Evolutionary conservation across 1,140 invertebrate species (phyloP), one percentile per base, ranked within the genome.

Genomic region (Pogonomyrmex californicus): DNA sequence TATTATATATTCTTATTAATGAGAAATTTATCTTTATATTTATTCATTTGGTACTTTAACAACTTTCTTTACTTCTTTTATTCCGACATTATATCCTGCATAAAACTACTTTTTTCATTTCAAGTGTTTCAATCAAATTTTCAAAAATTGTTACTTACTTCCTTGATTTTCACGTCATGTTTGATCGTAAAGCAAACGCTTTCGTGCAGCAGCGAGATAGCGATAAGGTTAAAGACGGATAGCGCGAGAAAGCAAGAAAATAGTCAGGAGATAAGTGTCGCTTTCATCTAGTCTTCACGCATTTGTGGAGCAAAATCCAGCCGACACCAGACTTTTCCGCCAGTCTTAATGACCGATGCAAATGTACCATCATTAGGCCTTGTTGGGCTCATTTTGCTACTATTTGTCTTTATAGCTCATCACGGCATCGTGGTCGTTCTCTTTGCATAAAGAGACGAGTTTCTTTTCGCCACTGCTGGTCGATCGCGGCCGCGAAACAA

Each of bases 381-480:
- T 77, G 88, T 93, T 93, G 93, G 88, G 90, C 91, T 92, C 91
- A 87, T 93, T 92, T 90, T 60, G 70, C 78, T 65, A 91, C 86
- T 90, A 91, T 93, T 93, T 91, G 92, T 92, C 87, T 93, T 93
- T 92, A 93, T 93, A 90, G 89, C 87, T 76, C 54, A 47, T 30
- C 41, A 12, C 62, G 58, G 62, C 86, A 68, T 87, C 89, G 82
- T 60, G 79, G 76, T 66, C 60, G 73, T 85, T 60, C 62, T 58
- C 49, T 91, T 90, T 91, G 51, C 85, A 79, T 62, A 51, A 76
- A 77, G 58, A 75, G 51, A 68, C 51, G 51, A 85, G 65, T 58
- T 58, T 58, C 30, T 63, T 54, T 73, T 65, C 60, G 65, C 33
- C 60, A 63, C 23, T 17, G 62, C 56, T 41, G 38, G 44, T 62